Percentiles rank a stretch among this genome's conserved stretches.
phyloP scores from a whole-genome alignment of 92 coral and sea anemone genomes.

The Zoanthus sansibaricus region DNA sequence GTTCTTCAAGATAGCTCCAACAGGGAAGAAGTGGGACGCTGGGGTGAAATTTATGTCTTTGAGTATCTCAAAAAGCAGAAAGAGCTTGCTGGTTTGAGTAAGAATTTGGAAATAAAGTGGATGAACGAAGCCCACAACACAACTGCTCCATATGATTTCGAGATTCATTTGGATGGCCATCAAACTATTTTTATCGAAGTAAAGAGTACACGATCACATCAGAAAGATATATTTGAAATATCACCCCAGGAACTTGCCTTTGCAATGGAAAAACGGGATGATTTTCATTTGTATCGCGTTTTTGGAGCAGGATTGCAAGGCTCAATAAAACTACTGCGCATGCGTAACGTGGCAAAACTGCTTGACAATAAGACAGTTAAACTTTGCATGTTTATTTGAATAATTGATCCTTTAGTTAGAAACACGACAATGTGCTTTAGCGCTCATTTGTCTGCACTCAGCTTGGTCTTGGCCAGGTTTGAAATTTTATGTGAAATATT shows the following conservation, averaged over 20 bases:
- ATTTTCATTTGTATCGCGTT: slow-evolving; percentile 86
- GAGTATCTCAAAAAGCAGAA: slow-evolving; percentile 63
- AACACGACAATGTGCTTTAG: too few species aligned
- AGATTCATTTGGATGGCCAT: slow-evolving; percentile 45
- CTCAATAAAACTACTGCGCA: slow-evolving; percentile 67
- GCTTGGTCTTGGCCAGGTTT: too few species aligned
- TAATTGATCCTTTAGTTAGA: too few species aligned
- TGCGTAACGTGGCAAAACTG: slow-evolving; percentile 71
- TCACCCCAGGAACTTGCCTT: slow-evolving; percentile 81
- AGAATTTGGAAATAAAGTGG: slow-evolving; percentile 68
- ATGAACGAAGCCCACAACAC: slow-evolving; percentile 73
- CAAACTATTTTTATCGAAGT: slow-evolving; percentile 75
- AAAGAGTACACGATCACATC: slow-evolving; percentile 78
- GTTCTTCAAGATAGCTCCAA: slow-evolving; percentile 58
- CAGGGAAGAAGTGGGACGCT: slow-evolving; percentile 82
- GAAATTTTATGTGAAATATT: too few species aligned
- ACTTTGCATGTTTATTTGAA: slow-evolving; percentile 79
- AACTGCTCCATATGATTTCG: slow-evolving; percentile 81
- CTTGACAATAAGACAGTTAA: slow-evolving; percentile 80
- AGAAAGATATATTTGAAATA: slow-evolving; percentile 78
- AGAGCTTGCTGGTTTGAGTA: not conserved
- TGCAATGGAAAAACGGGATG: slow-evolving; percentile 66
- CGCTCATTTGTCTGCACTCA: too few species aligned
- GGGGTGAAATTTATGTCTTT: slow-evolving; percentile 86
- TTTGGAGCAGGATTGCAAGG: slow-evolving; percentile 79